Conservation (phyloP, 2,888 invertebrate species). For the Eristalis arbustorum region DNA sequence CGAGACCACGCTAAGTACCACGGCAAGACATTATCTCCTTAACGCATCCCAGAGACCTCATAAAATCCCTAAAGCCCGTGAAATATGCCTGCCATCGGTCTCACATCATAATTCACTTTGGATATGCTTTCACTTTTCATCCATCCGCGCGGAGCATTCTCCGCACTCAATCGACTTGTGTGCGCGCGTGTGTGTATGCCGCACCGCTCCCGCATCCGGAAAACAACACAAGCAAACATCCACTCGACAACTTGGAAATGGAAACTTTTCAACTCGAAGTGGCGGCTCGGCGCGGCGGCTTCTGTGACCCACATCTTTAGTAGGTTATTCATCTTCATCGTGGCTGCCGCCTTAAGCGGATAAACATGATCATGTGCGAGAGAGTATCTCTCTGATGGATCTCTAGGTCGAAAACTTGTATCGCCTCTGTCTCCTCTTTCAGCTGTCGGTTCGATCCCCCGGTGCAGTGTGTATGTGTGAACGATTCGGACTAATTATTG, state of each 20-base stretch:
- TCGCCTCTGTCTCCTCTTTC: background rate
- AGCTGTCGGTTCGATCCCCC: background rate
- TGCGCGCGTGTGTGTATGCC: conserved; percentile 20
- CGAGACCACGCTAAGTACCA: background rate
- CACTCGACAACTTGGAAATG: conserved; percentile 41
- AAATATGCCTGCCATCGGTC: conserved; percentile 41
- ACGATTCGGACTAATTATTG: conserved; percentile 31
- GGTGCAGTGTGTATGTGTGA: background rate
- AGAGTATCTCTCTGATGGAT: conserved; percentile 45
- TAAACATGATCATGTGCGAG: conserved; percentile 30
- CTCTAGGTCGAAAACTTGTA: conserved; percentile 49
- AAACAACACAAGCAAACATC: conserved; percentile 22
- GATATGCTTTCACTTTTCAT: conserved; percentile 62
- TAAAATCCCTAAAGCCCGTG: conserved; percentile 46
- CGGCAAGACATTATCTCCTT: conserved; percentile 28
- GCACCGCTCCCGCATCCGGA: conserved; percentile 6
- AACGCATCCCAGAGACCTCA: conserved; percentile 15
- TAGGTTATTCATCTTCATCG: conserved; percentile 56
- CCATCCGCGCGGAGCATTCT: conserved; percentile 7
- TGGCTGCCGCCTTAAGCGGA: conserved; percentile 33
- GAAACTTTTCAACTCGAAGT: conserved; percentile 54
- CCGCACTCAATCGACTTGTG: conserved; percentile 1
- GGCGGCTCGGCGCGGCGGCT: conserved; percentile 35
- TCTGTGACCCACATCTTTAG: conserved; percentile 65
- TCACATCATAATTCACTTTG: conserved; percentile 50